A percentile compares a stretch with the other conserved stretches of the same genome.
These are phyloP conservation scores for Acronicta alni DNA, from an alignment of 2,888 invertebrate species.

Conservation along the genomic window DNA sequence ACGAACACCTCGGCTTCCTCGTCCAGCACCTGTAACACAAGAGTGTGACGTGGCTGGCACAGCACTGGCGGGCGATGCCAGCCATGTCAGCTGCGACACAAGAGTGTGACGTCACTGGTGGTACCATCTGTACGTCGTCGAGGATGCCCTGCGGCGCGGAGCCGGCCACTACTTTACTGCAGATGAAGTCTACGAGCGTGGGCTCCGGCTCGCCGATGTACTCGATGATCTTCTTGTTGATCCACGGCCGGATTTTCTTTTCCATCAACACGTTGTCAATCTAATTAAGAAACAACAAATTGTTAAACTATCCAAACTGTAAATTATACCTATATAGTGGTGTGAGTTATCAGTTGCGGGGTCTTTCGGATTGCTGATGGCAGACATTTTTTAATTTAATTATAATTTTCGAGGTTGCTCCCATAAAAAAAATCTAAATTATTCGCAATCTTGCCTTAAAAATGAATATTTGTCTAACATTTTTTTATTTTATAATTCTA, in stretches of 20 bases:
- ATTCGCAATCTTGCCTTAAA: no score
- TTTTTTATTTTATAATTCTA: no score
- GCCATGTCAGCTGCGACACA: no score
- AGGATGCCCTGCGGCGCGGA: constrained; percentile 98
- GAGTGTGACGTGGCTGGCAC: neutral
- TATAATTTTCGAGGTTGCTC: no score
- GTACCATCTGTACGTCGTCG: constrained; percentile 99
- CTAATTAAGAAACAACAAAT: constrained; percentile 67
- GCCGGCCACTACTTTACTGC: constrained; percentile 98
- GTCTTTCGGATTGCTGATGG: no score
- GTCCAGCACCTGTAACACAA: constrained; percentile 95
- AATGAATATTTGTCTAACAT: no score
- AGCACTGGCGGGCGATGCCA: neutral
- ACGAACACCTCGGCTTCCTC: constrained; percentile 99
- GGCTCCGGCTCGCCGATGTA: constrained; percentile 99
- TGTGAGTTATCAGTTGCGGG: no score
- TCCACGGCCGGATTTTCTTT: constrained; percentile 99
- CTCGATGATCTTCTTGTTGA: constrained; percentile 99
- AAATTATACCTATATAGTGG: no score
- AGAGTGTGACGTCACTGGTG: neutral
- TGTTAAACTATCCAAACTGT: no score
- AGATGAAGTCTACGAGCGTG: constrained; percentile 99
- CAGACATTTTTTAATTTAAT: no score
- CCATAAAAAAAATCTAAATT: no score
- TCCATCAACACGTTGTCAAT: constrained; percentile 95